These are phyloP conservation scores for Pristionchus fissidentatus DNA, from an alignment of 2,888 invertebrate species.

Conservation along the genomic window DNA sequence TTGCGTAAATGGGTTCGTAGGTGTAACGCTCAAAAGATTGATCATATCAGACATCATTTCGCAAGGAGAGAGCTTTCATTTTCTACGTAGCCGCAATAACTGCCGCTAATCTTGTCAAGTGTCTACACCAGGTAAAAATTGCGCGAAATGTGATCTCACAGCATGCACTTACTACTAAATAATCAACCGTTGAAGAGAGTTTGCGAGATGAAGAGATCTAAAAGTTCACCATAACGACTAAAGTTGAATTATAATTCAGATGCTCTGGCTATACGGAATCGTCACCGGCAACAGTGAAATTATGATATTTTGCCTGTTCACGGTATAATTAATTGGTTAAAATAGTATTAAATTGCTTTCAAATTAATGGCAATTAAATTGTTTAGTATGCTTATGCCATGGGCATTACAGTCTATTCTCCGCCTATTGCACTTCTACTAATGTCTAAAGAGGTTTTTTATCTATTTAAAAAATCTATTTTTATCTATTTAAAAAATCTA, in stretches of 20 bases:
- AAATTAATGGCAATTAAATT: too few species aligned
- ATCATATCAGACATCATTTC: not conserved
- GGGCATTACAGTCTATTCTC: not conserved
- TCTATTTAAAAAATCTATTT: too few species aligned
- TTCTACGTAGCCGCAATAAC: not conserved
- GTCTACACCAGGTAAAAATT: slow-evolving; percentile 8
- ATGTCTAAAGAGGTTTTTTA: slow-evolving; percentile 1
- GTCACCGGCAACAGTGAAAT: not conserved
- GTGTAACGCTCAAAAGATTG: too few species aligned
- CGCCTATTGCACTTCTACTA: not conserved
- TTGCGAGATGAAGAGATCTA: too few species aligned
- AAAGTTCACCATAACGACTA: not conserved
- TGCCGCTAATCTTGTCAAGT: not conserved
- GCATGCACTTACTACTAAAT: too few species aligned
- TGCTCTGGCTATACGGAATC: not conserved
- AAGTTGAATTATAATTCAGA: not conserved
- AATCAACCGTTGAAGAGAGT: too few species aligned
- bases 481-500: too few species aligned
- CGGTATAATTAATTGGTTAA: not conserved
- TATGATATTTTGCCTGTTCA: not conserved
- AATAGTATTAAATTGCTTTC: too few species aligned
- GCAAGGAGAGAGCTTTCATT: not conserved
- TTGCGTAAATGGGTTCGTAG: not conserved
- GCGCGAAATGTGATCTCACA: too few species aligned
- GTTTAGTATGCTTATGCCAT: not conserved